These are phyloP conservation scores for Muntiacus reevesi DNA, from an alignment of 2,113 vertebrate genomes.

Conservation along the genomic window DNA sequence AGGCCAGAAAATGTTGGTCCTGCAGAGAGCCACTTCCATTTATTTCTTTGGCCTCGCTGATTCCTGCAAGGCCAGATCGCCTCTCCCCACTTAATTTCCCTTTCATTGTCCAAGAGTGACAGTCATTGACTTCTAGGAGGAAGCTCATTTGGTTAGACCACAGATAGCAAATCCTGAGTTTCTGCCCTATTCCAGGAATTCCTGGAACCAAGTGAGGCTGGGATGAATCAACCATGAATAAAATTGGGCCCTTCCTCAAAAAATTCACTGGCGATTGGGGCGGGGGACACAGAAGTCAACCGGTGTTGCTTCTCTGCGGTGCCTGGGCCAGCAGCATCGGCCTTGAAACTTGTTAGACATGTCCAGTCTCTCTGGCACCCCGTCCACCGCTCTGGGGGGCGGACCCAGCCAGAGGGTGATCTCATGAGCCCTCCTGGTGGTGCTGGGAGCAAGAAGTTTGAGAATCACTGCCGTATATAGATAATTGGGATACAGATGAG, in stretches of 20 bases:
- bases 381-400: fast-evolving
- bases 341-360: not conserved
- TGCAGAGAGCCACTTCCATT: not conserved
- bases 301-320: not conserved
- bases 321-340: no score
- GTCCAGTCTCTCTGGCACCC: not conserved
- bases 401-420: not conserved
- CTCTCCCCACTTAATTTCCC: not conserved
- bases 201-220: not conserved
- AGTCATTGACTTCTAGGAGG: not conserved
- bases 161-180: not conserved
- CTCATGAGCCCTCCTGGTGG: not conserved
- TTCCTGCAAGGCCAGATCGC: not conserved
- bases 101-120: not conserved
- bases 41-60: not conserved
- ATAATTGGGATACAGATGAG: not conserved
- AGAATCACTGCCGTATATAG: not conserved
- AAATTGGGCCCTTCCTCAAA: not conserved
- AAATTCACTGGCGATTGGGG: not conserved
- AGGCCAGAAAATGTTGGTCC: not conserved
- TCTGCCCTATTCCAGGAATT: not conserved
- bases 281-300: not conserved
- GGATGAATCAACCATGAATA: not conserved
- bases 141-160: not conserved
- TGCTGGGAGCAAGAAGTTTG: not conserved